Evolutionary conservation across 2,113 vertebrate species (phyloP).

Genomic region (Protobothrops mucrosquamatus): DNA sequence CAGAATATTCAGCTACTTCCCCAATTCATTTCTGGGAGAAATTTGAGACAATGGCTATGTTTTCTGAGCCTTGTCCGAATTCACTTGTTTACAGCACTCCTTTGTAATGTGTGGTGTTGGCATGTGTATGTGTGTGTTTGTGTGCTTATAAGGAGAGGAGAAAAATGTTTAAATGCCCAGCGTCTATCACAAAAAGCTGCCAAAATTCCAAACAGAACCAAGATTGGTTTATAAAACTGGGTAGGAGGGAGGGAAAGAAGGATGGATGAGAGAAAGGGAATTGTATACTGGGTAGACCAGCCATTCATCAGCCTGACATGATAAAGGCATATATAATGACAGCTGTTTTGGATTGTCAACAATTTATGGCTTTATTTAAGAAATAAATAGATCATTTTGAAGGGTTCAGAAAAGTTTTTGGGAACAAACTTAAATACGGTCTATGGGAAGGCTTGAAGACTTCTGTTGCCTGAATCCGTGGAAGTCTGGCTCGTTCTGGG

Average conservation of each 20-base stretch:
- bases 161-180: background rate
- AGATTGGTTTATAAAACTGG: fast-evolving
- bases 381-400: conserved; percentile 26
- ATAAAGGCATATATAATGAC: conserved; percentile 53
- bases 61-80: fast-evolving
- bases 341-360: conserved; percentile 55
- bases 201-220: background rate
- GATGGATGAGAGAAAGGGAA: background rate
- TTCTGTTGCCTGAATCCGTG: background rate
- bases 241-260: background rate
- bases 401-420: background rate
- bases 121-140: background rate
- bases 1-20: background rate
- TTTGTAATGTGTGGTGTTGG: background rate
- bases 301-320: conserved; percentile 48
- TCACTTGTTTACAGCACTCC: too few species aligned
- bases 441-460: fast-evolving
- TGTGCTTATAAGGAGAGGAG: background rate
- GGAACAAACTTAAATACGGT: background rate
- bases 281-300: background rate
- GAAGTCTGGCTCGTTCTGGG: background rate
- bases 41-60: background rate
- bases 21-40: background rate
- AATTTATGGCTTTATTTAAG: conserved; percentile 57
- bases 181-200: fast-evolving